These are phyloP conservation scores for Drosophila chauvacae DNA, from an alignment of 1,140 invertebrate genomes.

Conservation along the genomic window DNA sequence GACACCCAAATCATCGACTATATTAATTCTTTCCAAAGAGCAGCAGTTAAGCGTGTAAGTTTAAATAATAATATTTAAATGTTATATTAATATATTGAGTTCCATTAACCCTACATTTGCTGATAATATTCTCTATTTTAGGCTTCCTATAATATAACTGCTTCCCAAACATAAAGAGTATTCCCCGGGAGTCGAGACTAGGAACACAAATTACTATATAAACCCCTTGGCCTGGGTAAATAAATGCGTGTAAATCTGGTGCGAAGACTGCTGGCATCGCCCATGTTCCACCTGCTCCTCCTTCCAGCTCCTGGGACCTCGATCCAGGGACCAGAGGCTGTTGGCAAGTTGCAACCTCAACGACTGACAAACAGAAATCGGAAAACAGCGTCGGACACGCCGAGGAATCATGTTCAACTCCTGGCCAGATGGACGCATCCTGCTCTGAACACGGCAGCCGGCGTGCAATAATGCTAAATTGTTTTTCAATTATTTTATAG, in stretches of 20 bases:
- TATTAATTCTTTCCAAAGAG: no score
- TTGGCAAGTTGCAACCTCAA: constrained; percentile 49
- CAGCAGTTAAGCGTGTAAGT: no score
- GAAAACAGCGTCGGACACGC: constrained; percentile 28
- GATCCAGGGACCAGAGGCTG: constrained; percentile 7
- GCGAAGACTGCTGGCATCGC: constrained; percentile 26
- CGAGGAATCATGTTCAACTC: constrained; percentile 17
- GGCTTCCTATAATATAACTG: not conserved
- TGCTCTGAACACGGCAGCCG: constrained; percentile 5
- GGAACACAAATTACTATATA: not conserved
- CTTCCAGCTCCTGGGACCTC: not conserved
- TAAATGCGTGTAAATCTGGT: constrained; percentile 67
- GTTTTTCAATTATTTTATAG: constrained; percentile 84
- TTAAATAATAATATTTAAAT: no score
- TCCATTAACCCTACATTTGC: not conserved
- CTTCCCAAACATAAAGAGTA: not conserved
- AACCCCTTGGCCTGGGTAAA: constrained; percentile 38
- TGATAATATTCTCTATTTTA: not conserved
- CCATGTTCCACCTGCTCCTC: constrained; percentile 15
- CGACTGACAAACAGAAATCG: constrained; percentile 52
- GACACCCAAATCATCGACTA: no score
- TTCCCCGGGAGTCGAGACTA: not conserved
- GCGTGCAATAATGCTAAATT: constrained; percentile 75
- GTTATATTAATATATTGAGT: not conserved
- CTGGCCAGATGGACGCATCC: constrained; percentile 3